Conservation (phyloP, 2,888 invertebrate species). For the Metopia argyrocephala region DNA sequence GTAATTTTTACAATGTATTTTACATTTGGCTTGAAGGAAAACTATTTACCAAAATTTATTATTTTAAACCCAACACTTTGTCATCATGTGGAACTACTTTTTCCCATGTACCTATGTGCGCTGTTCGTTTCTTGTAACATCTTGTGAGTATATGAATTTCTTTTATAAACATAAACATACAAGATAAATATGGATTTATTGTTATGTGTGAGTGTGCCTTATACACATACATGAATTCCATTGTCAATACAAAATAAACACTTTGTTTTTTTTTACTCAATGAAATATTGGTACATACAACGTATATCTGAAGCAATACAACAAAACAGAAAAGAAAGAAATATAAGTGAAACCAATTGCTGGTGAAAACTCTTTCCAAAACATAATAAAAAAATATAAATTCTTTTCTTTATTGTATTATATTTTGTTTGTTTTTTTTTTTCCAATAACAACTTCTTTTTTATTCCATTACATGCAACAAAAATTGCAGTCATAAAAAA, state of each 20-base stretch:
- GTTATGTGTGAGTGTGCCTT: too few relatives aligned
- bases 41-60: too few relatives aligned
- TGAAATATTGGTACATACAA: too few relatives aligned
- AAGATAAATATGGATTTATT: neutral
- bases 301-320: constrained; percentile 26
- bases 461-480: neutral
- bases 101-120: neutral
- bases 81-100: neutral
- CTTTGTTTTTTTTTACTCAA: constrained; percentile 2
- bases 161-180: neutral
- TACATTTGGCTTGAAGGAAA: too few relatives aligned
- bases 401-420: neutral
- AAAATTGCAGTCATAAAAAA: neutral
- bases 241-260: neutral
- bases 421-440: neutral
- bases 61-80: too few relatives aligned
- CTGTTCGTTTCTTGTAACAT: neutral
- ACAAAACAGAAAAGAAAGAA: neutral
- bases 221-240: neutral
- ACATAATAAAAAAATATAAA: neutral
- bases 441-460: too few relatives aligned
- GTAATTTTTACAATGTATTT: too few relatives aligned
- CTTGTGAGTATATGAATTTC: neutral
- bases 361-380: constrained; percentile 3
- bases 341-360: constrained; percentile 44